Evolutionary conservation across 2,113 vertebrate species (phyloP).

Genomic region (Varanus salvator): DNA sequence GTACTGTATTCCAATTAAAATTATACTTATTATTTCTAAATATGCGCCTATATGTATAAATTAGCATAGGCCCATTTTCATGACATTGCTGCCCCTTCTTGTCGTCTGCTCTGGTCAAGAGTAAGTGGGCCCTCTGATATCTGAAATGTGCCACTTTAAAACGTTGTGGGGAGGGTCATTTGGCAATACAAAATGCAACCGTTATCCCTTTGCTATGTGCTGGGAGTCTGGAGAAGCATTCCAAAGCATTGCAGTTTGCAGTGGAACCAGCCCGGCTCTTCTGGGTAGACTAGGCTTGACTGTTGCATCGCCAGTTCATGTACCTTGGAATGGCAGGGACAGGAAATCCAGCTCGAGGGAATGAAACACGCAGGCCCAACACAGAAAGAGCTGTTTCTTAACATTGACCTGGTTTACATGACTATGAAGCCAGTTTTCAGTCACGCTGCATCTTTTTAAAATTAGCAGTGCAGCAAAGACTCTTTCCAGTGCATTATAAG

Average conservation of each 20-base stretch:
- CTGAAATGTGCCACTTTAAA: neutral
- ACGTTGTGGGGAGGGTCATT: neutral
- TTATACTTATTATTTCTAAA: too few relatives aligned
- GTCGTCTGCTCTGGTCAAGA: neutral
- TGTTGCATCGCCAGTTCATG: neutral
- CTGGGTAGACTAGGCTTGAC: neutral
- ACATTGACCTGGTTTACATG: neutral
- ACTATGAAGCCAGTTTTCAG: neutral
- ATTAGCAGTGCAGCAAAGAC: neutral
- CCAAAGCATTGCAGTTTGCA: neutral
- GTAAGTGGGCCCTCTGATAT: neutral
- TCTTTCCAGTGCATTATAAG: neutral
- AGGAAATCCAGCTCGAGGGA: neutral
- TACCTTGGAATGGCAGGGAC: neutral
- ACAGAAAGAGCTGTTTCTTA: constrained; percentile 21
- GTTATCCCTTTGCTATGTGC: neutral
- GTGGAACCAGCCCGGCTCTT: neutral
- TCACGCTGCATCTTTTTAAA: constrained; percentile 9
- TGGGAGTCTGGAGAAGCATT: neutral
- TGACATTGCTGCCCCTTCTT: too few relatives aligned
- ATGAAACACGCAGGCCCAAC: neutral
- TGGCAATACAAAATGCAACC: neutral
- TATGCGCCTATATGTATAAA: too few relatives aligned
- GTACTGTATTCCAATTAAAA: too few relatives aligned
- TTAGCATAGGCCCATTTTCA: too few relatives aligned